Base-by-base conservation (phyloP, 2,797 vertebrate genomes). In the Ciconia nigra region DNA sequence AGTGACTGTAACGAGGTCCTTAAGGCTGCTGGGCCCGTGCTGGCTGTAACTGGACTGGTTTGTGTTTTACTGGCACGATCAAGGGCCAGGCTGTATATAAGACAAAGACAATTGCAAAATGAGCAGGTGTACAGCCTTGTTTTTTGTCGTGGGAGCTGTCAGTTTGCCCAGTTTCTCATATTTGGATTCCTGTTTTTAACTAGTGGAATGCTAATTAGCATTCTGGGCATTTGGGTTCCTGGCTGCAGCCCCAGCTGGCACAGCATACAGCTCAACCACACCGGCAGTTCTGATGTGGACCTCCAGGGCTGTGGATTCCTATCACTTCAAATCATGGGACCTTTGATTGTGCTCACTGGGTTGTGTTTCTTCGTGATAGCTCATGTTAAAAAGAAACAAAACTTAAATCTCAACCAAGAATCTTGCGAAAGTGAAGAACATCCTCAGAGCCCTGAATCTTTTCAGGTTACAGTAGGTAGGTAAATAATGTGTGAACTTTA, bases 311-410 rank as follows among this genome's bases (percentile, higher is more conserved):
- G 98, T 87, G 98, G 98, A 46, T 97, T 98, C 87, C 96, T 98
- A 83, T 98, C 98, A 41, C 96, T 98, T 73, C 98, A 98, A 91
- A 98, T 98, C 94, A 93, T 98, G 98, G 98, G 98, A 62, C 98
- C 98, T 54, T 92, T 98, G 94, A 97, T 98, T 88, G 98, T 98
- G 78, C 97, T 98, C 17, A 96, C 98, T 95, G 98, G 98, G 25
- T 87, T 98, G 83, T 98, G 98, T 94, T 98, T 98, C 96, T 98
- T 98, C 5, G 98, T 98, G 93, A 97, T 98, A 65, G 98, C 98
- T 91, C 98, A 98, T 25, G 90, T 98, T 74, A 98, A 98, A 97
- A 98, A 98, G 96, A 98, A 96, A 90, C 97, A 95, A 90, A 94
- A 96, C 85, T 89, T 98, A 86, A 95, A 72, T 83, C 87, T 90